These are phyloP conservation scores for Himalopsyche kuldschensis DNA, from an alignment of 2,888 invertebrate genomes.

Conservation along the genomic window DNA sequence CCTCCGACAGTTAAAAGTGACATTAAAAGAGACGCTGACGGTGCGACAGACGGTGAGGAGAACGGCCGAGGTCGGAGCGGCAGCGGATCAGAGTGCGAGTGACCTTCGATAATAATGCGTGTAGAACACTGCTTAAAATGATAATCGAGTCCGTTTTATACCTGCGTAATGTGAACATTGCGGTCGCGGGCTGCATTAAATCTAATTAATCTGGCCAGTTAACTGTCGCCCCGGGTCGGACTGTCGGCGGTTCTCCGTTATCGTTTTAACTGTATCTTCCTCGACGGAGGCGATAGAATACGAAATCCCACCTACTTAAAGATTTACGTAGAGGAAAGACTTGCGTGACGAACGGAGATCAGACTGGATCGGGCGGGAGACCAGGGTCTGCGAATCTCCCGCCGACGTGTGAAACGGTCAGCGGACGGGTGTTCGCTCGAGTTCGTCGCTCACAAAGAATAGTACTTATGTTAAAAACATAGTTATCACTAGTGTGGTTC, in stretches of 20 bases:
- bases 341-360: neutral
- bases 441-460: conserved; percentile 33
- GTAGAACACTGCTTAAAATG: conserved; percentile 21
- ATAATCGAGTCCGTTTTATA: conserved; percentile 26
- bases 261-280: conserved; percentile 8
- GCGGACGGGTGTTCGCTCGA: conserved; percentile 16
- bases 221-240: conserved; percentile 16
- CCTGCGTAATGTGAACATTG: neutral
- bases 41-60: neutral
- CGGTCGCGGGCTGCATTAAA: conserved; percentile 26
- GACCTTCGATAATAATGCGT: conserved; percentile 35
- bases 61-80: neutral
- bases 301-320: conserved; percentile 38
- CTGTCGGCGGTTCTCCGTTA: conserved; percentile 8
- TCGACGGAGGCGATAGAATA: conserved; percentile 22
- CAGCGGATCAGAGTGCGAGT: conserved; percentile 22
- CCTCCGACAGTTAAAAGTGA: conserved; percentile 1
- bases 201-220: conserved; percentile 31
- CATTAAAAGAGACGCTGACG: conserved; percentile 7
- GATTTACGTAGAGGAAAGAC: conserved; percentile 32
- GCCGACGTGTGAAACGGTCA: neutral
- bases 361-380: neutral
- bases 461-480: conserved; percentile 41
- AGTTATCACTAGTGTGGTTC: conserved; percentile 35
- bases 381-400: neutral